Base-by-base conservation (phyloP, 2,888 invertebrate genomes). In the Cephonodes hylas region DNA sequence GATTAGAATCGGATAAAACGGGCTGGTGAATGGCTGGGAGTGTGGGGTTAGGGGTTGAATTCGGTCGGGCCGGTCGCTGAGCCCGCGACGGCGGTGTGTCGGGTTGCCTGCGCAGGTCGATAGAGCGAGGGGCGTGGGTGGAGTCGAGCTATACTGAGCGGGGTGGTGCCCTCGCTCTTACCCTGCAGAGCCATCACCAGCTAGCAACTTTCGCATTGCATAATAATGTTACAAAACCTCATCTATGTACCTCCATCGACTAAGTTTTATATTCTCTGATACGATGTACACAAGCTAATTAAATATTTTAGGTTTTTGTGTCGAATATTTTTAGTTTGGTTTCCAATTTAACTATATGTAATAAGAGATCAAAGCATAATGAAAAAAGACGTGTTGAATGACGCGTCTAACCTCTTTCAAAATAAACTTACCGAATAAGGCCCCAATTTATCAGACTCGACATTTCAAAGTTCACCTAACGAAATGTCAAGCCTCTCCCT, bases 141-240 rank as follows among this genome's bases (percentile, higher is more conserved):
- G 88, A 81, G 84, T 77, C 80, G 81, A 80, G 80, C 80, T 80
- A 66, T 81, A 82, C 78, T 79, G 81, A 81, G 83, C 81, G 80
- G 85, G 85, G 92, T 83, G 92, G 87, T 83, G 81, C 93, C 80
- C 90, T 89, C 85, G 88, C 89, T 79, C 89, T 93, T 86, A 90
- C 91, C 82, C 91, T 79, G 78, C 61, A 66, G 61, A 71, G 66
- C 73, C 73, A 74, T 72, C 80, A 75, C 74, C 18, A 53, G 53
- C 38, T 53, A 60, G 48, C 77, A 80, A 85, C 82, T 84, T 85
- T 84, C 76, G 76, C 79, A 76, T 82, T 85, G 84, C 85, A 86
- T 85, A 81, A 85, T 81, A 81, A 82, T 80, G 77, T 48, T 83
- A 75, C 81, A 77, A 79, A 76, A 79, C 74, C 78, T 77, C 74